A percentile compares a stretch with the other conserved stretches of the same genome.
These are phyloP conservation scores for Sycon ciliatum DNA, from an alignment of 37 sponge, comb jelly and placozoan genomes.

Conservation along the genomic window DNA sequence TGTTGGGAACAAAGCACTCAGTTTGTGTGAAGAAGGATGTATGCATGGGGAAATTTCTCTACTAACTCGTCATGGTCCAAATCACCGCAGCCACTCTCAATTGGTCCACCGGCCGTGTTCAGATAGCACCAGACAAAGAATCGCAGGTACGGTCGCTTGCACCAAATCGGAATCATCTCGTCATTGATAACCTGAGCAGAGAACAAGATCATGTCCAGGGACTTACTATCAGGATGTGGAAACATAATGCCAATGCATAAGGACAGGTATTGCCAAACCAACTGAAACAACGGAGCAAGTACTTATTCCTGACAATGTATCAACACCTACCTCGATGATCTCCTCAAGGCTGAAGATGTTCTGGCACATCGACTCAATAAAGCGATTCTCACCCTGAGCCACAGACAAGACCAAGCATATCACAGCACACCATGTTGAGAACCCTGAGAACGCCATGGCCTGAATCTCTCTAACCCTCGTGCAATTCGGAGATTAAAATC, in stretches of 20 bases:
- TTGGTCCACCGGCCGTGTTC: conserved; percentile 36
- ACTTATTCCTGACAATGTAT: background rate
- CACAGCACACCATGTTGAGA: background rate
- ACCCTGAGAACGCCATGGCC: too few relatives aligned
- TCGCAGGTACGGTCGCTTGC: conserved; percentile 56
- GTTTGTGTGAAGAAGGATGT: background rate
- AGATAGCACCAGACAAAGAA: conserved; percentile 64
- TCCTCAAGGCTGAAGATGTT: conserved; percentile 43
- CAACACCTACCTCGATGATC: conserved; percentile 27
- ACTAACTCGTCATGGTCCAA: conserved; percentile 31
- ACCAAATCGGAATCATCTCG: too few relatives aligned
- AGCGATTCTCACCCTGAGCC: conserved; percentile 44
- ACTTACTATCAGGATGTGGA: too few relatives aligned
- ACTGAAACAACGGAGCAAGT: background rate
- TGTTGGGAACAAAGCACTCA: background rate
- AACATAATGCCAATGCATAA: too few relatives aligned
- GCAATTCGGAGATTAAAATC: too few relatives aligned
- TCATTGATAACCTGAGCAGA: too few relatives aligned
- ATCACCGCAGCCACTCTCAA: conserved; percentile 20
- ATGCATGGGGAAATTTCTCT: background rate
- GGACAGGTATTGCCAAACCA: too few relatives aligned
- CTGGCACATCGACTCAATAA: conserved; percentile 71
- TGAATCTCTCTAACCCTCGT: too few relatives aligned
- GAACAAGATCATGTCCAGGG: too few relatives aligned
- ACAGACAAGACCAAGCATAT: background rate